Percentiles rank a stretch among this genome's conserved stretches.
Evolutionary conservation across 30 jellyfish, hydroid and myxozoan species (phyloP).

Genomic region (Hydractinia symbiolongicarpus): DNA sequence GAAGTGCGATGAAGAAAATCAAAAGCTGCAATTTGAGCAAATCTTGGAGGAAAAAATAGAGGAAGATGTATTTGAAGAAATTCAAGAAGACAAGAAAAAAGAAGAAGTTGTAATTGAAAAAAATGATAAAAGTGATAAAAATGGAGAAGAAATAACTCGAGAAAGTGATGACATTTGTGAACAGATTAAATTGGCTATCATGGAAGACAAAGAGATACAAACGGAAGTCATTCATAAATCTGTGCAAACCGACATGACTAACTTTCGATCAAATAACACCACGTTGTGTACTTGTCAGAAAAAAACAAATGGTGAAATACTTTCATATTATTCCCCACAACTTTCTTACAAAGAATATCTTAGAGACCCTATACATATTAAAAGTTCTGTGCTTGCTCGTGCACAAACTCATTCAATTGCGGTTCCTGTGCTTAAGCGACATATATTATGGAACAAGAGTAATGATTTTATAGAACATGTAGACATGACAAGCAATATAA

Average conservation of each 20-base stretch:
- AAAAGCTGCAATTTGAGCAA: background rate
- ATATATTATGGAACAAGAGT: constrained; percentile 40
- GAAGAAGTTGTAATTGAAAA: background rate
- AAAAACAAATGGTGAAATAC: background rate
- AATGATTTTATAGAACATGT: background rate
- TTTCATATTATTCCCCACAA: background rate
- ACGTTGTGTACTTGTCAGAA: background rate
- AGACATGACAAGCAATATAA: background rate
- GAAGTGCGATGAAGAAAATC: background rate
- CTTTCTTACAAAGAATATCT: background rate
- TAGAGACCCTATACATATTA: constrained; percentile 17
- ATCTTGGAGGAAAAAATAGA: background rate
- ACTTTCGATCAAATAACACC: background rate
- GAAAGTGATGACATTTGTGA: background rate
- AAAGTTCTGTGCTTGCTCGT: constrained; percentile 63
- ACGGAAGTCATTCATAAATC: constrained; percentile 76
- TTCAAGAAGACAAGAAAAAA: background rate
- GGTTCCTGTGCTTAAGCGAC: constrained; percentile 78
- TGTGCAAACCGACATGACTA: constrained; percentile 63
- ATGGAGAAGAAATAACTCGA: background rate
- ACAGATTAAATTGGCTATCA: constrained; percentile 10
- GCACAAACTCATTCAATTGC: constrained; percentile 69
- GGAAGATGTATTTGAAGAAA: background rate
- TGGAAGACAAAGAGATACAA: constrained; percentile 79
- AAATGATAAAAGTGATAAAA: no score